Percentiles rank a stretch among this genome's conserved stretches.
These are phyloP conservation scores for Sciurus niger DNA, from an alignment of 2,113 vertebrate genomes.

Conservation along the genomic window DNA sequence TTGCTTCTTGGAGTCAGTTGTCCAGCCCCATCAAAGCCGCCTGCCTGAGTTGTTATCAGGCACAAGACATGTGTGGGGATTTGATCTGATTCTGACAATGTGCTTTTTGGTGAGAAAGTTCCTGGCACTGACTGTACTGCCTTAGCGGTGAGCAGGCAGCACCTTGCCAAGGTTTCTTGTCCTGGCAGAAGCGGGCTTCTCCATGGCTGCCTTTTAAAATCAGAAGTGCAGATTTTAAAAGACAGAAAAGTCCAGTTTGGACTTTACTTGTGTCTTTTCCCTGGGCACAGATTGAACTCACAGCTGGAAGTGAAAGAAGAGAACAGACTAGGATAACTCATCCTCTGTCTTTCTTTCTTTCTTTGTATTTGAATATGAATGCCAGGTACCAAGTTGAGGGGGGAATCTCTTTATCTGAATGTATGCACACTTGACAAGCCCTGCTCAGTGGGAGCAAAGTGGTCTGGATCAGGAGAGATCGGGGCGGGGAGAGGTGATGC, in stretches of 20 bases:
- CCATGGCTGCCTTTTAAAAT: not conserved
- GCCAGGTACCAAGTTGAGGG: not conserved
- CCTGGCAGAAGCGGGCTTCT: not conserved
- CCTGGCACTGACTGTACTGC: not conserved
- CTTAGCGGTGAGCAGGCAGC: not conserved
- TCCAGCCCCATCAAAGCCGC: not conserved
- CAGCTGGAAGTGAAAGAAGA: not conserved
- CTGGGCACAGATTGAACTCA: not conserved
- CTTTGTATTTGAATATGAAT: not conserved
- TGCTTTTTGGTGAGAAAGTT: not conserved
- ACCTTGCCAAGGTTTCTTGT: not conserved
- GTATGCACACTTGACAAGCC: not conserved
- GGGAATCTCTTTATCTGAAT: not conserved
- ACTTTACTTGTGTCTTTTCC: constrained; percentile 32
- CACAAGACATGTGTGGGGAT: not conserved
- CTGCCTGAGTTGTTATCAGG: not conserved
- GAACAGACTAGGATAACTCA: not conserved
- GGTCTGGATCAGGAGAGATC: not conserved
- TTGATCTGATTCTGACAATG: not conserved
- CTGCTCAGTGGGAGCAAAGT: not conserved
- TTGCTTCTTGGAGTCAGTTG: not conserved
- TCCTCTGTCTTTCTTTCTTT: not conserved
- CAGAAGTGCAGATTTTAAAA: not conserved
- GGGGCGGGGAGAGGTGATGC: not conserved
- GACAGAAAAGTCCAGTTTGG: not conserved